Base-by-base conservation (phyloP, 2,888 invertebrate genomes). In the Himalopsyche tibetana region DNA sequence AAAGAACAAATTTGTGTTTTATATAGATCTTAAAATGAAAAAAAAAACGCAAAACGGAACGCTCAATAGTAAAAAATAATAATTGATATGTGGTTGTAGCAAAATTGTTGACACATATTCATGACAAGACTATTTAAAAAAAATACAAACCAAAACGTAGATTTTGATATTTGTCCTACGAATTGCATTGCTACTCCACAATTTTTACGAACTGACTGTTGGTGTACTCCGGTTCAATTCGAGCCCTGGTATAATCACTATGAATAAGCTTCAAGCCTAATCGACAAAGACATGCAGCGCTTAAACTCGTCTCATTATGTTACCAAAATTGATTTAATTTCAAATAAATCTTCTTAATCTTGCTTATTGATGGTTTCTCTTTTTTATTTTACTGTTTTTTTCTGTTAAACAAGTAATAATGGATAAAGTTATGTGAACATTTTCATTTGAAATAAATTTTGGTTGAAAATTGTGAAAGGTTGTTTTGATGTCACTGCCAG, bases 321-420 rank as follows among this genome's bases (percentile, higher is more conserved):
- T n/a, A 63, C 28, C 63, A 28, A 63, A 51, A 63, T 63, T 63
- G 63, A 63, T 63, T 63, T 63, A 63, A 63, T 63, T 63, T 63
- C 63, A n/a, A 63, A 63, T 63, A 63, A 63, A 63, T 63, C 63
- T 63, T 63, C 9, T 19, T 63, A 63, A 63, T 63, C 63, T 63
- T 19, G 28, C 28, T 63, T 63, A 63, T 63, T 63, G 63, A 63
- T 63, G 63, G 19, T 63, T 63, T 63, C 63, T 63, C 63, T 63
- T 63, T 63, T 63, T 63, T 63, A 63, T 63, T 63, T 63, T 28
- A 19, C 19, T 63, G 63, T 63, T 19, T 63, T 63, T 63, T 63
- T 63, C 63, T 63, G 63, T 63, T 63, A 63, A 19, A 63, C 63
- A 63, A n/a, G 63, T 63, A 63, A 63, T 63, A 63, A 63, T 19